These are phyloP conservation scores for Fragum fragum DNA, from an alignment of 2,888 invertebrate genomes.

Conservation along the genomic window DNA sequence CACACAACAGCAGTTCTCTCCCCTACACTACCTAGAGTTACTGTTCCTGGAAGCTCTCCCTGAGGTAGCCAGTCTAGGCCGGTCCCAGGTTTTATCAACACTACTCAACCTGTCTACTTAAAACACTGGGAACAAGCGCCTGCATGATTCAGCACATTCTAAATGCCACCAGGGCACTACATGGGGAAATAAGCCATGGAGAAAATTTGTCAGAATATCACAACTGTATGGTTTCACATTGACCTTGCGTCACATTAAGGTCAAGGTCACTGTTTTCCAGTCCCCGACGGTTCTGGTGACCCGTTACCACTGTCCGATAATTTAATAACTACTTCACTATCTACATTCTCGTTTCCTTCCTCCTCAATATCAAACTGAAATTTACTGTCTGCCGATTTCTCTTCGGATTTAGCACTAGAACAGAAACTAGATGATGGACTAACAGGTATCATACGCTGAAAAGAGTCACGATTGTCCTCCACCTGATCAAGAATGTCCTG, in stretches of 20 bases:
- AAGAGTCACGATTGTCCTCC: conserved; percentile 99
- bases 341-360: conserved; percentile 71
- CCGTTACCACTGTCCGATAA: conserved; percentile 47
- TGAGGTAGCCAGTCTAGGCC: conserved; percentile 18
- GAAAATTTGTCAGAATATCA: conserved; percentile 38
- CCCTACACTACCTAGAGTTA: conserved; percentile 2
- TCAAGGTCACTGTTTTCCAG: conserved; percentile 15
- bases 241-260: not conserved
- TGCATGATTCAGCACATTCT: conserved; percentile 4
- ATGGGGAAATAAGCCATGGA: conserved; percentile 30
- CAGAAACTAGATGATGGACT: conserved; percentile 90
- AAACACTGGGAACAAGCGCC: not conserved
- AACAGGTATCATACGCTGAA: conserved; percentile 96
- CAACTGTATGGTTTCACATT: conserved; percentile 21
- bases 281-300: conserved; percentile 26
- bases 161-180: conserved; percentile 18
- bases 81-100: conserved; percentile 17
- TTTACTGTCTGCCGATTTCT: conserved; percentile 68
- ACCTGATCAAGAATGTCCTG: conserved; percentile 99
- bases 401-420: conserved; percentile 69
- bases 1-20: conserved; percentile 18
- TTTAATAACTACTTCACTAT: conserved; percentile 50
- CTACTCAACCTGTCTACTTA: not conserved
- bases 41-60: conserved; percentile 36
- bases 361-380: conserved; percentile 81